These are phyloP conservation scores for Macquaria australasica DNA, from an alignment of 2,113 vertebrate species.

Conservation along the genomic window DNA sequence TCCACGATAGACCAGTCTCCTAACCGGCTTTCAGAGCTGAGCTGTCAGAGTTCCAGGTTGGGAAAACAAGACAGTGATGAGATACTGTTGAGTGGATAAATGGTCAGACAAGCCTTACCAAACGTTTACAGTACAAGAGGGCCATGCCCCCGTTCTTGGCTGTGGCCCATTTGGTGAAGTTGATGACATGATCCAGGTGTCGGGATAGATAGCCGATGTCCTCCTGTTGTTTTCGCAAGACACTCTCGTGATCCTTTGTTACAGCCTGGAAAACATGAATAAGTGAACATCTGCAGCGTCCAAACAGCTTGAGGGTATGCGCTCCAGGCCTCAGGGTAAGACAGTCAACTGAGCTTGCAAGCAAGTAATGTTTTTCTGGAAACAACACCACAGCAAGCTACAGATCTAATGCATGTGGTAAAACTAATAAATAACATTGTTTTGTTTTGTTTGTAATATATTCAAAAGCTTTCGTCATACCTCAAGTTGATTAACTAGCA, in stretches of 20 bases:
- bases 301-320: constrained; percentile 36
- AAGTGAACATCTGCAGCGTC: constrained; percentile 37
- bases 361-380: constrained; percentile 9
- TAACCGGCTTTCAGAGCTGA: neutral
- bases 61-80: constrained; percentile 12
- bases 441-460: neutral
- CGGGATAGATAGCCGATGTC: constrained; percentile 92
- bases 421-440: neutral
- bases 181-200: constrained; percentile 94
- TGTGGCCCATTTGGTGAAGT: constrained; percentile 94
- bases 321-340: constrained; percentile 31
- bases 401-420: neutral
- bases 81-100: neutral
- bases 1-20: neutral
- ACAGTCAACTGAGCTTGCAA: constrained; percentile 6
- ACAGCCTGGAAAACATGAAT: constrained; percentile 80
- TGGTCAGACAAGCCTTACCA: constrained; percentile 61
- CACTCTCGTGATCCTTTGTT: constrained; percentile 91
- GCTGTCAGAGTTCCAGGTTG: neutral
- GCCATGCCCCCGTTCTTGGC: constrained; percentile 90
- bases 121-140: constrained; percentile 80
- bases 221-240: constrained; percentile 92
- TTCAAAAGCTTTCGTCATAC: constrained; percentile 74
- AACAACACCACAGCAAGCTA: constrained; percentile 4
- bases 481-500: constrained; percentile 93